Base-by-base conservation (phyloP, 2,113 vertebrate species). In the Prunella fulvescens region DNA sequence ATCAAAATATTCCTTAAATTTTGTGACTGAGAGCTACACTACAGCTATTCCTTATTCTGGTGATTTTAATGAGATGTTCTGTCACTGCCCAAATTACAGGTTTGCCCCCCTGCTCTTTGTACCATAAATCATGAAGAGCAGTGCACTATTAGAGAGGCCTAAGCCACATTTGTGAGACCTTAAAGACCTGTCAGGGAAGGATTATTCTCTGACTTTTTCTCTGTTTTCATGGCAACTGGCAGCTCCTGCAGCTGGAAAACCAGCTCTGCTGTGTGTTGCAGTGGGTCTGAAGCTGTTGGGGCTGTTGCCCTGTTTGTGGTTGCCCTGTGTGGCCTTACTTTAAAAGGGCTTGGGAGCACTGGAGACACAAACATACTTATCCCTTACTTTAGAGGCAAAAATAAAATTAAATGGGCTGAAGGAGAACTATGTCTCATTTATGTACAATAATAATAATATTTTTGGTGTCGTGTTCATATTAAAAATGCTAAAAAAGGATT, bases 61-160 rank as follows among this genome's bases (percentile, higher is more conserved):
- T 87, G 72, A n/a, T 81, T 89, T 95, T 84, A 62, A 81, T 89
- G 66, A 82, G 61, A 44, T 72, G 31, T 85, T 85, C n/a, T 89
- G 53, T 65, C 50, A 35, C 40, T 67, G 45, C 70, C 57, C 53
- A 72, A 35, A 72, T 84, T 64, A 45, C 37, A 51, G 54, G 17
- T 54, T 72, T 56, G 10, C 2, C 13, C 57, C 45, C 5, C 11
- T 23, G 6, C 7, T 80, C 65, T 88, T 69, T 45, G 40, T 60
- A 45, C 37, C 54, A 15, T 60, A 60, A 89, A 51, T 79, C 85
- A 69, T 44, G 31, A 77, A 57, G 74, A 61, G 14, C 45, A 60
- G 65, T 19, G 40, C 24, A 12, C 31, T 67, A 0, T 50, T 61
- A 50, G 72, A 69, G 77, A 35, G 71, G 14, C 54, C 69, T 35